Evolutionary conservation across 2,888 invertebrate genomes (phyloP).

Genomic region (Protophormia terraenovae): DNA sequence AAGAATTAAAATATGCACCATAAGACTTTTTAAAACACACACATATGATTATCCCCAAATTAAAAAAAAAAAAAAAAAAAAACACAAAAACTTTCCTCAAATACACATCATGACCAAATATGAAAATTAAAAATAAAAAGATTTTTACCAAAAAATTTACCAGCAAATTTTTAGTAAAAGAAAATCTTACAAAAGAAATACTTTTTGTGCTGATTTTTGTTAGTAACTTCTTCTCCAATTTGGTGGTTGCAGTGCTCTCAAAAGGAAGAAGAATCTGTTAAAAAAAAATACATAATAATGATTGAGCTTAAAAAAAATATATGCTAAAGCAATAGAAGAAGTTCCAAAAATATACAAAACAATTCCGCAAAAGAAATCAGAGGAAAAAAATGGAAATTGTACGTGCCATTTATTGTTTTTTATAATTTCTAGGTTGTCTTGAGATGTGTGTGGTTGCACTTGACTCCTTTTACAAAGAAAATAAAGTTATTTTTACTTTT

Average conservation of each 20-base stretch:
- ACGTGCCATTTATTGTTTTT: constrained; percentile 52
- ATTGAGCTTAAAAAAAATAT: constrained; percentile 39
- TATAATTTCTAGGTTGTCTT: constrained; percentile 27
- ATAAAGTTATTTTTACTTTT: constrained; percentile 39
- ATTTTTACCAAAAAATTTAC: background rate
- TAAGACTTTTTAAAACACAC: background rate
- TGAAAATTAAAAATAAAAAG: constrained; percentile 21
- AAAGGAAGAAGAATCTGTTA: constrained; percentile 47
- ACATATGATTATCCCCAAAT: constrained; percentile 23
- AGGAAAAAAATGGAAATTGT: constrained; percentile 12
- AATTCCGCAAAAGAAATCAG: background rate
- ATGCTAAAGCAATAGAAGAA: background rate
- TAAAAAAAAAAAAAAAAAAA: no score
- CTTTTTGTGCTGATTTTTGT: constrained; percentile 29
- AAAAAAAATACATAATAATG: constrained; percentile 27
- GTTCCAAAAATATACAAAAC: background rate
- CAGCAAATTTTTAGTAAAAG: constrained; percentile 26
- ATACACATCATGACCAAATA: constrained; percentile 43
- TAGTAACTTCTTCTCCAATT: background rate
- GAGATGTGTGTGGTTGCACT: constrained; percentile 34
- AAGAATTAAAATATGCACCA: constrained; percentile 54
- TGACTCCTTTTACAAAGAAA: constrained; percentile 32
- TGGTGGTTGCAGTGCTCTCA: background rate
- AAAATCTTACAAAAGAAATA: constrained; percentile 12
- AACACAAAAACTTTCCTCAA: constrained; percentile 17